Percentiles rank a stretch among this genome's conserved stretches.
These are phyloP conservation scores for Tiphia femorata DNA, from an alignment of 2,888 invertebrate species.

Conservation along the genomic window DNA sequence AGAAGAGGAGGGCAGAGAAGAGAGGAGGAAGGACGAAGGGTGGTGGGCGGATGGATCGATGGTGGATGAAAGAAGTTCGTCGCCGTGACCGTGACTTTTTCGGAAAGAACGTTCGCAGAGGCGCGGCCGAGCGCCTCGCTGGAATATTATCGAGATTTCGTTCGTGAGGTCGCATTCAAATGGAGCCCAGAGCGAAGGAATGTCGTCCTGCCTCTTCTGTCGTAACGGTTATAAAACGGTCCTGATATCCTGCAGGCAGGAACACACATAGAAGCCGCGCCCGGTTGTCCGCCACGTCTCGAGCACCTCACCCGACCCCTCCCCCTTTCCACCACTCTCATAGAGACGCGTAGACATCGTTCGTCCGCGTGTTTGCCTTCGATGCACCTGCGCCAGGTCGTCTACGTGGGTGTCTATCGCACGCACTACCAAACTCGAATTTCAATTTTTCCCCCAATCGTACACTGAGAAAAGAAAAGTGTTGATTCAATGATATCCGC, in stretches of 20 bases:
- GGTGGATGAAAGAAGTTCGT: background rate
- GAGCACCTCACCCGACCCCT: constrained; percentile 3
- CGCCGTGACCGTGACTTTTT: constrained; percentile 4
- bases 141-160: constrained; percentile 20
- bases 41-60: constrained; percentile 13
- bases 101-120: too few relatives aligned
- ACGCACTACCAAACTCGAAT: too few relatives aligned
- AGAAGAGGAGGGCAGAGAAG: background rate
- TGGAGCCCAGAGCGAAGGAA: constrained; percentile 46
- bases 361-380: background rate
- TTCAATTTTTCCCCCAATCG: too few relatives aligned
- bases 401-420: background rate
- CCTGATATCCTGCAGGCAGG: constrained; percentile 51
- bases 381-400: background rate
- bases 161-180: constrained; percentile 40
- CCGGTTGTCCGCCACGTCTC: constrained; percentile 15
- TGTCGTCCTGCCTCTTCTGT: constrained; percentile 56
- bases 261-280: constrained; percentile 26
- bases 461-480: too few relatives aligned
- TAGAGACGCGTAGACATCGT: too few relatives aligned
- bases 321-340: background rate
- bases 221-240: constrained; percentile 59
- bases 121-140: background rate
- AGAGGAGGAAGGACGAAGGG: background rate
- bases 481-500: too few relatives aligned